These are phyloP conservation scores for Andricus quercusramuli DNA, from an alignment of 2,888 invertebrate genomes.

Conservation along the genomic window DNA sequence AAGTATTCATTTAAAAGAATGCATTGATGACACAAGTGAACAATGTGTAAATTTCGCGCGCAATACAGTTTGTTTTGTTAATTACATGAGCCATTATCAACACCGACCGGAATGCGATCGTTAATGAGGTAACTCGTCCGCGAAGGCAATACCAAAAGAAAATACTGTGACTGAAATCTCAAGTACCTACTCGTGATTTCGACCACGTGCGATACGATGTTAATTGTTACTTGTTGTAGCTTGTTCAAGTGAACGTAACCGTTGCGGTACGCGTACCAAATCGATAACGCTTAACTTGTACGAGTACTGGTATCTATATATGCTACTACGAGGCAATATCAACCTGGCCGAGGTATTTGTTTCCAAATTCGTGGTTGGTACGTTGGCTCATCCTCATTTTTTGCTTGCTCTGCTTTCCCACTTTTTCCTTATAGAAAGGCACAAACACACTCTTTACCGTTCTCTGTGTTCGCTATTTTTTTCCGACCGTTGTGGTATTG, in stretches of 20 bases:
- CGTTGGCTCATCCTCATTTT: constrained; percentile 38
- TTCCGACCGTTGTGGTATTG: constrained; percentile 23
- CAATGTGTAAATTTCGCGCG: constrained; percentile 1
- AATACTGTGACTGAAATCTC: constrained; percentile 42
- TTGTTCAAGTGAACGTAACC: constrained; percentile 55
- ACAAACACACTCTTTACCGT: constrained; percentile 10
- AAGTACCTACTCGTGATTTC: constrained; percentile 43
- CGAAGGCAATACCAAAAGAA: constrained; percentile 31
- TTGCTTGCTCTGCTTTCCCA: constrained; percentile 42
- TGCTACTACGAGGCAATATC: constrained; percentile 46
- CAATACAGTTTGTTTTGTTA: constrained; percentile 33
- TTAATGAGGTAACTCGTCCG: constrained; percentile 37
- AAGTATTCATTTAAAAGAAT: background rate
- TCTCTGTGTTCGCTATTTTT: constrained; percentile 38
- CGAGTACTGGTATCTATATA: constrained; percentile 44
- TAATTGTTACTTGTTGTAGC: constrained; percentile 55
- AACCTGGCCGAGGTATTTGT: constrained; percentile 47
- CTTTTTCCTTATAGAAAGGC: background rate
- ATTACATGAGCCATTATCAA: constrained; percentile 34
- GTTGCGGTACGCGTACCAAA: constrained; percentile 54
- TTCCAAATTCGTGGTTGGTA: constrained; percentile 51
- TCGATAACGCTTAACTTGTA: constrained; percentile 52
- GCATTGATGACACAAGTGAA: background rate
- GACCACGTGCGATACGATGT: constrained; percentile 47
- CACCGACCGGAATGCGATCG: constrained; percentile 24